These are phyloP conservation scores for Engraulis encrasicolus DNA, from an alignment of 2,113 vertebrate genomes.

Conservation along the genomic window DNA sequence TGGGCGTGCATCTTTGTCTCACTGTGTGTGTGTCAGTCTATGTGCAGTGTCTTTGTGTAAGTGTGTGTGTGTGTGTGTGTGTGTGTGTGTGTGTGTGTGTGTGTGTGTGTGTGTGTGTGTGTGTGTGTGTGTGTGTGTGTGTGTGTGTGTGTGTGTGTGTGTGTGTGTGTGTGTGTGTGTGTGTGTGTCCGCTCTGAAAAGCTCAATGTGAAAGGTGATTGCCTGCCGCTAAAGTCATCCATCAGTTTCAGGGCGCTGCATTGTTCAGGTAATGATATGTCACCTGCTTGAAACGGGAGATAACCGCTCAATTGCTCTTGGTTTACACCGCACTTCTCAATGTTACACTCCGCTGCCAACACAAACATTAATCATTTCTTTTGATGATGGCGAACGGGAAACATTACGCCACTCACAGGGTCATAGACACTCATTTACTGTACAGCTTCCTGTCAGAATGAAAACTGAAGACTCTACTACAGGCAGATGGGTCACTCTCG, in stretches of 20 bases:
- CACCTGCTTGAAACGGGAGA: slow-evolving; percentile 10
- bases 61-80: neutral
- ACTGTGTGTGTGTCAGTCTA: neutral
- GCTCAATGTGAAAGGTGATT: no score
- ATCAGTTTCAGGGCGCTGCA: neutral
- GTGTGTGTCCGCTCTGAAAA: no score
- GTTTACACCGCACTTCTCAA: neutral
- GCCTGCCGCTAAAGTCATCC: neutral
- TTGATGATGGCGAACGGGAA: neutral
- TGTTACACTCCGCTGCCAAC: neutral
- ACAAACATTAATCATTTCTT: neutral
- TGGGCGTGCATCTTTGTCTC: neutral
- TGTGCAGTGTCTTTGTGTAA: neutral
- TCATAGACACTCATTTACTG: neutral
- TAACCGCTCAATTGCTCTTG: neutral
- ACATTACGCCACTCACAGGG: neutral
- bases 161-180: neutral
- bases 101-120: neutral
- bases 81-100: neutral
- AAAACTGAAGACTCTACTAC: no score
- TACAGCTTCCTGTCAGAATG: no score
- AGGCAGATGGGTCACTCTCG: no score
- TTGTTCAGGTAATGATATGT: slow-evolving; percentile 1
- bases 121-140: neutral
- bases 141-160: neutral